Evolutionary conservation across 2,888 invertebrate genomes (phyloP).

Genomic region (Hypolimnas misippus): DNA sequence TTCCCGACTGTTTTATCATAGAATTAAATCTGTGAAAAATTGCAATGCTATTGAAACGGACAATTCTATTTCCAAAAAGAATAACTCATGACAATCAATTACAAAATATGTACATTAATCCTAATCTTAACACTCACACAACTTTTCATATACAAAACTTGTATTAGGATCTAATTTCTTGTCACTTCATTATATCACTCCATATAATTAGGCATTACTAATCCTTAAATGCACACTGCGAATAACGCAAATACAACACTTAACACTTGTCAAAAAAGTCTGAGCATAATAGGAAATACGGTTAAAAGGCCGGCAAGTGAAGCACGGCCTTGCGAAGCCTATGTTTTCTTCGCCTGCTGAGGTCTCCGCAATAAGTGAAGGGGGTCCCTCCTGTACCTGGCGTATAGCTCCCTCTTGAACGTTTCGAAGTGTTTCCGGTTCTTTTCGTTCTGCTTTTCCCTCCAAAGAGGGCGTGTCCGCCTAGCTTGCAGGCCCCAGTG

Average conservation of each 20-base stretch:
- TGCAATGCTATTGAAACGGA: too few species aligned
- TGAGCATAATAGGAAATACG: slow-evolving; percentile 45
- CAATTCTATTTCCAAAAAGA: too few species aligned
- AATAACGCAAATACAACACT: slow-evolving; percentile 7
- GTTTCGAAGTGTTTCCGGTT: slow-evolving; percentile 92
- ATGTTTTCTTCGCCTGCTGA: slow-evolving; percentile 69
- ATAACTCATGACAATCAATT: too few species aligned
- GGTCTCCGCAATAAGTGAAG: slow-evolving; percentile 72
- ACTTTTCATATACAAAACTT: too few species aligned
- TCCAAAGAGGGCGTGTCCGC: slow-evolving; percentile 91
- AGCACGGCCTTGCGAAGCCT: slow-evolving; percentile 79
- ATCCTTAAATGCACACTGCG: background rate
- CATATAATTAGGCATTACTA: background rate
- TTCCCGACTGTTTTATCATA: too few species aligned
- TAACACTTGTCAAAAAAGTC: slow-evolving; percentile 48
- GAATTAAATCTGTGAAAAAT: too few species aligned
- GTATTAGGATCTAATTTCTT: too few species aligned
- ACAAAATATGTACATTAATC: too few species aligned
- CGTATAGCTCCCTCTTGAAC: slow-evolving; percentile 93
- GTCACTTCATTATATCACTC: too few species aligned
- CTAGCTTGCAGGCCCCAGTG: slow-evolving; percentile 95
- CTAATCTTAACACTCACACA: too few species aligned
- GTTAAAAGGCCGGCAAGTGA: slow-evolving; percentile 67
- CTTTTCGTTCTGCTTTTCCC: slow-evolving; percentile 93
- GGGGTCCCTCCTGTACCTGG: slow-evolving; percentile 88